phyloP scores from a whole-genome alignment of 2,888 invertebrate genomes.

The Muschampia staudingeri region DNA sequence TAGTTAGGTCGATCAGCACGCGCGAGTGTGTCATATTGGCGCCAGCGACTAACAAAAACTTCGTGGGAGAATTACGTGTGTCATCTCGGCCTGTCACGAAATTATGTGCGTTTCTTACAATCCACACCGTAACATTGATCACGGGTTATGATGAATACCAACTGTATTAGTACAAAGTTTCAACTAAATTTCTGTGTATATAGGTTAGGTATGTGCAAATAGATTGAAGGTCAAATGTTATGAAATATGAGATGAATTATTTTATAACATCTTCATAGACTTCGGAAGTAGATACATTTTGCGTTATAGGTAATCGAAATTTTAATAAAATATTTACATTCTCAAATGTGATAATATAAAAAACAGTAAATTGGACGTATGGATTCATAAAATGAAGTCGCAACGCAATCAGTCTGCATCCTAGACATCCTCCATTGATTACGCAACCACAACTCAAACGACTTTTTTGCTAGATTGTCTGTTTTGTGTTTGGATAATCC shows the following conservation, averaged over 20 bases:
- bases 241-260: too few species aligned
- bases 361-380: neutral
- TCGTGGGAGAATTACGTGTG: slow-evolving; percentile 68
- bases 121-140: slow-evolving; percentile 1
- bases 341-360: neutral
- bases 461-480: slow-evolving; percentile 32
- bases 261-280: too few species aligned
- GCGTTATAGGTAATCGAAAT: too few species aligned
- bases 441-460: slow-evolving; percentile 12
- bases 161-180: too few species aligned
- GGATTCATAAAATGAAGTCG: neutral
- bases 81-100: slow-evolving; percentile 47
- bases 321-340: neutral
- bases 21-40: slow-evolving; percentile 47
- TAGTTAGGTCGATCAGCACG: slow-evolving; percentile 15
- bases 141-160: neutral
- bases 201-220: too few species aligned
- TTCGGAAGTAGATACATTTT: too few species aligned
- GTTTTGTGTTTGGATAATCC: slow-evolving; percentile 26
- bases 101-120: slow-evolving; percentile 4
- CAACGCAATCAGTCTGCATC: neutral
- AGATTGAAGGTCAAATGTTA: too few species aligned
- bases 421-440: slow-evolving; percentile 21
- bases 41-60: slow-evolving; percentile 62
- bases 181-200: too few species aligned